Percentiles rank a stretch among this genome's conserved stretches.
phyloP scores from a whole-genome alignment of 2,888 invertebrate species.

The Cantharis flavilabris region DNA sequence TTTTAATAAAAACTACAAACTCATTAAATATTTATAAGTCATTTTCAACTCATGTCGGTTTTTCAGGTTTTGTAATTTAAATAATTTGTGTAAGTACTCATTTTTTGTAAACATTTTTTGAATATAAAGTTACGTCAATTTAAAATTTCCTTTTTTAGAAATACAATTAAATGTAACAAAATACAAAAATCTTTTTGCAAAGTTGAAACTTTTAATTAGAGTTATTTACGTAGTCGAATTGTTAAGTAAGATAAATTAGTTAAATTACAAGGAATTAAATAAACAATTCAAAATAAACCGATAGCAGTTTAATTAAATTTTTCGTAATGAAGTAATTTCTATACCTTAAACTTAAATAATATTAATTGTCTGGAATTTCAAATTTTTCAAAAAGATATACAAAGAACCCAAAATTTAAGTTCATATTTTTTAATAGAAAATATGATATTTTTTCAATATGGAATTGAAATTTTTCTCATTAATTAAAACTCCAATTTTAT shows the following conservation, averaged over 20 bases:
- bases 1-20: background rate
- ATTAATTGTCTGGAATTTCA: too few species aligned
- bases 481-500: background rate
- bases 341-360: too few species aligned
- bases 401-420: too few species aligned
- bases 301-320: background rate
- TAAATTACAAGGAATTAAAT: background rate
- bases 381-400: too few species aligned
- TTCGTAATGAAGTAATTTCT: background rate
- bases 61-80: background rate
- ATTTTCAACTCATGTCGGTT: background rate
- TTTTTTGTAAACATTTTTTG: background rate
- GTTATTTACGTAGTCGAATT: background rate
- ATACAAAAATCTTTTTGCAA: background rate
- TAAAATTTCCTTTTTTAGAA: background rate
- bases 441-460: background rate
- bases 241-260: background rate
- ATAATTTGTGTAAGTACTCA: background rate
- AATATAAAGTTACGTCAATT: background rate
- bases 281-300: background rate
- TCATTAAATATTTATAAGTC: background rate
- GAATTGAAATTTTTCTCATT: background rate
- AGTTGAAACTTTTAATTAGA: background rate
- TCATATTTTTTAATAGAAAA: too few species aligned
- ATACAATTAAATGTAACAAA: background rate